A percentile compares a stretch with the other conserved stretches of the same genome.
These are phyloP conservation scores for Gymnoscelis rufifasciata DNA, from an alignment of 2,888 invertebrate species.

Conservation along the genomic window DNA sequence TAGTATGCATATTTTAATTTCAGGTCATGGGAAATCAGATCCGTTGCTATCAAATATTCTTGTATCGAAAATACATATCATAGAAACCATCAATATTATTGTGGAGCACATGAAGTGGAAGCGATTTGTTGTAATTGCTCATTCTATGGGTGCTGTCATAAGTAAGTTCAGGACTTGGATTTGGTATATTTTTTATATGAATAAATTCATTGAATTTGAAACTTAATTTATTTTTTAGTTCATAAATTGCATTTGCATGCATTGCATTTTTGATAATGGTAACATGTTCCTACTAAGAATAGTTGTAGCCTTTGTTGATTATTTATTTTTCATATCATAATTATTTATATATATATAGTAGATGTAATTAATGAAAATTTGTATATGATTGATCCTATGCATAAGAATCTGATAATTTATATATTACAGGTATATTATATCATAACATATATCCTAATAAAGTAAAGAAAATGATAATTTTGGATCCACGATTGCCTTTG, in stretches of 20 bases:
- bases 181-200: not conserved
- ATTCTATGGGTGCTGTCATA: constrained; percentile 45
- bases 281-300: too few species aligned
- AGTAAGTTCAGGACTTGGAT: constrained; percentile 27
- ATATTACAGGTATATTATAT: constrained; percentile 49
- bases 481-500: constrained; percentile 41
- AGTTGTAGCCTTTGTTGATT: too few species aligned
- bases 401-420: not conserved
- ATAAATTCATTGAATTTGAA: too few species aligned
- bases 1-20: constrained; percentile 8
- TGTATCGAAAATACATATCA: constrained; percentile 25
- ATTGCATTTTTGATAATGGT: too few species aligned
- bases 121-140: constrained; percentile 41
- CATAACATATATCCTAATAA: constrained; percentile 66
- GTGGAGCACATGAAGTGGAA: constrained; percentile 47
- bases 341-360: too few species aligned
- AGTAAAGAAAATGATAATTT: constrained; percentile 64
- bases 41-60: constrained; percentile 55
- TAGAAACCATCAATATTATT: constrained; percentile 32
- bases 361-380: too few species aligned
- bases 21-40: constrained; percentile 77
- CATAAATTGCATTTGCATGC: too few species aligned
- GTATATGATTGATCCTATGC: too few species aligned
- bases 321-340: too few species aligned
- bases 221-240: too few species aligned